Evolutionary conservation across 2,888 invertebrate species (phyloP).

Genomic region (Ptychoptera albimana): DNA sequence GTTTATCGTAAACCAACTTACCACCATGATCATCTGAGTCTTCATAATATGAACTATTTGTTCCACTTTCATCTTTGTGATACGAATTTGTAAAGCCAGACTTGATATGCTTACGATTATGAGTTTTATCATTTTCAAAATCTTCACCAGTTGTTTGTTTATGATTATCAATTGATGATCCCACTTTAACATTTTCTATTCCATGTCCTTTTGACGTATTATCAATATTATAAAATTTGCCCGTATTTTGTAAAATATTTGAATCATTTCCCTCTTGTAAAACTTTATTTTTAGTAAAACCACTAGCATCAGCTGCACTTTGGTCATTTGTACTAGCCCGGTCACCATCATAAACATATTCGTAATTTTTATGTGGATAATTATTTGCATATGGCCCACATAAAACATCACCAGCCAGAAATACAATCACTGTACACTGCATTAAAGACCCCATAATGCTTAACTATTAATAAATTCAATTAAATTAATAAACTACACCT

Average conservation of each 20-base stretch:
- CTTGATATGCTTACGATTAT: constrained; percentile 52
- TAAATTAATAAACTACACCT: no score
- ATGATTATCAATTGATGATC: constrained; percentile 5
- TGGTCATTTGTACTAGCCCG: background rate
- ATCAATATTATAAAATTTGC: constrained; percentile 8
- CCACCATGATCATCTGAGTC: constrained; percentile 36
- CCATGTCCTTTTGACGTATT: constrained; percentile 7
- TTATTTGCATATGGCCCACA: constrained; percentile 8
- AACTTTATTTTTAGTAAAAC: constrained; percentile 7
- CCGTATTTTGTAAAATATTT: constrained; percentile 3
- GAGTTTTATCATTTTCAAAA: constrained; percentile 28
- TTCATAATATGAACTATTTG: constrained; percentile 51
- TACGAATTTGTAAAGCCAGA: constrained; percentile 53
- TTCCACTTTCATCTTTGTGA: constrained; percentile 53
- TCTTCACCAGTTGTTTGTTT: constrained; percentile 9
- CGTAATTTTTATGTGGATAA: constrained; percentile 8
- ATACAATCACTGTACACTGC: background rate
- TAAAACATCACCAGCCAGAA: background rate
- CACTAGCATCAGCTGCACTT: constrained; percentile 3
- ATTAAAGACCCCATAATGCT: no score
- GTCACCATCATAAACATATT: constrained; percentile 2
- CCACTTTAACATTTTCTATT: constrained; percentile 6
- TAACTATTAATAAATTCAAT: no score
- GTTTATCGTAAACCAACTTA: constrained; percentile 21
- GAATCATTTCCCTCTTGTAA: constrained; percentile 6